phyloP scores from a whole-genome alignment of 23 tunicate species.

The Botrylloides violaceus region DNA sequence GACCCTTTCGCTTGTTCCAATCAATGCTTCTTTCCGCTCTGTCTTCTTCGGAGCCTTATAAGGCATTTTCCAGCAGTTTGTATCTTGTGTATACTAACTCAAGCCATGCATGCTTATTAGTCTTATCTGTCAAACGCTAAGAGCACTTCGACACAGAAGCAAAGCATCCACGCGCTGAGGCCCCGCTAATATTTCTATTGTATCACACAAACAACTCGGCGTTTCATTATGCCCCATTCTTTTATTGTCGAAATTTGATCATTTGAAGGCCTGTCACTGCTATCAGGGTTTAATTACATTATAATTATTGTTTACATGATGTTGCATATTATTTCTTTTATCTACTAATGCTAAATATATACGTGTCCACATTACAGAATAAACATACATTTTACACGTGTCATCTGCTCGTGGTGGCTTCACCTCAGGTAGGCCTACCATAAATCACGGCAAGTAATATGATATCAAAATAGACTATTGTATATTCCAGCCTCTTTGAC shows the following conservation, averaged over 20 bases:
- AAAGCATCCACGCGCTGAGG: too few species aligned
- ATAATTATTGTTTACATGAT: background rate
- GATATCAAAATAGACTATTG: too few species aligned
- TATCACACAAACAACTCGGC: background rate
- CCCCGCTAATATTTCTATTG: background rate
- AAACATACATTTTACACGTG: background rate
- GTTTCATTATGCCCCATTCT: background rate
- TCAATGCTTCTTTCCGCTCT: constrained; percentile 39
- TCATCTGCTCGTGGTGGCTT: too few species aligned
- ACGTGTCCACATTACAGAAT: background rate
- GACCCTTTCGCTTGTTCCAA: constrained; percentile 32
- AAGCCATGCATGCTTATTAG: too few species aligned
- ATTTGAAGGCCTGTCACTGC: background rate
- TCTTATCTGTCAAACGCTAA: too few species aligned
- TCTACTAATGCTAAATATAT: background rate
- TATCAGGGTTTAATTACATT: background rate
- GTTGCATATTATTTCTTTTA: background rate
- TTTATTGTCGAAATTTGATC: background rate
- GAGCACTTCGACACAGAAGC: too few species aligned
- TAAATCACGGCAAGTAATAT: too few species aligned
- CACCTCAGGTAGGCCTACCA: too few species aligned
- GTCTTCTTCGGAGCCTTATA: background rate
- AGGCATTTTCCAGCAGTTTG: background rate
- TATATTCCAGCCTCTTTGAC: too few species aligned
- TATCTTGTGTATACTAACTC: too few species aligned